Conservation (phyloP, 1,140 invertebrate genomes). For the Drosophila albomicans region DNA sequence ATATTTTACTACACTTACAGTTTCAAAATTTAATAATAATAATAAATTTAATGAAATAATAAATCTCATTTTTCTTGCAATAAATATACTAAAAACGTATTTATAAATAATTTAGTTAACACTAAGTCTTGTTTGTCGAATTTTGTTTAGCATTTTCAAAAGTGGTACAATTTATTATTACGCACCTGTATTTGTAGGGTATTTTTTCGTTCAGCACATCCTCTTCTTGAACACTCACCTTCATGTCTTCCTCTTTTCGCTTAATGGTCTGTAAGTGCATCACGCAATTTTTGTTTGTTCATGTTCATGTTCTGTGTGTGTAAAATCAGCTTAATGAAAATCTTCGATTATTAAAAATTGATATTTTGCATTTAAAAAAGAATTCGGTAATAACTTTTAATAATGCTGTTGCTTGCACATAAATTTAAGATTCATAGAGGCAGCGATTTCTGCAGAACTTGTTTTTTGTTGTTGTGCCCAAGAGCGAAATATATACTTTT, state of each 20-base stretch:
- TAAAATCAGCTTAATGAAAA: conserved; percentile 57
- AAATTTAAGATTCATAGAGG: conserved; percentile 22
- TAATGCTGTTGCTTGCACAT: background rate
- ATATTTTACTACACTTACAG: too few species aligned
- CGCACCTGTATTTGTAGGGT: too few species aligned
- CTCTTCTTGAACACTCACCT: too few species aligned
- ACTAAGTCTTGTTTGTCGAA: too few species aligned
- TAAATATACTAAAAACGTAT: too few species aligned
- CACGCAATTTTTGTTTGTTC: conserved; percentile 18
- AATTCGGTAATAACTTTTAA: conserved; percentile 8
- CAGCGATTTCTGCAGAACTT: background rate
- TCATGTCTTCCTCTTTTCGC: conserved; percentile 1
- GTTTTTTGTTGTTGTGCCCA: background rate
- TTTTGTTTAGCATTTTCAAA: too few species aligned
- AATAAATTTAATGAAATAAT: too few species aligned
- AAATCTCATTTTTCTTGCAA: too few species aligned
- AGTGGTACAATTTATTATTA: too few species aligned
- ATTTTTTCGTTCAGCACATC: too few species aligned
- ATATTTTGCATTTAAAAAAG: conserved; percentile 1
- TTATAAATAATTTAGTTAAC: too few species aligned
- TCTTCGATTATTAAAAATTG: conserved; percentile 51
- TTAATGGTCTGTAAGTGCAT: conserved; percentile 38
- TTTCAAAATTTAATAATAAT: too few species aligned
- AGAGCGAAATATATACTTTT: background rate
- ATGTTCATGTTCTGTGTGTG: conserved; percentile 9